phyloP scores from a whole-genome alignment of 64 coral and sea anemone species.

The Porites lutea region DNA sequence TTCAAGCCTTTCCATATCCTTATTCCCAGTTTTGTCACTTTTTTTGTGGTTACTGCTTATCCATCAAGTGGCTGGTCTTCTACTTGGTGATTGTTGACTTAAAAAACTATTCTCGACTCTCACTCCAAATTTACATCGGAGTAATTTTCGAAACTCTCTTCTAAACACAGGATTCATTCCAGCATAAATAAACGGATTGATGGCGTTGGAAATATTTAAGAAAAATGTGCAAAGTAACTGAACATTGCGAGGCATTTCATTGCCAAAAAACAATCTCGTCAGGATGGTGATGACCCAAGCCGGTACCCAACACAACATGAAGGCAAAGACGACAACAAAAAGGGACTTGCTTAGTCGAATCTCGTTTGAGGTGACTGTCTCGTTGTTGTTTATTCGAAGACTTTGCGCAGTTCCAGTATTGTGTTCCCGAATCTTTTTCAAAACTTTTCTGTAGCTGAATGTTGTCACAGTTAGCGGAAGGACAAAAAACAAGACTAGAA shows the following conservation, averaged over 20 bases:
- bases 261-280: background rate
- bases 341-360: background rate
- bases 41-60: too few species aligned
- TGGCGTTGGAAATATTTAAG: background rate
- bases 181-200: slow-evolving; percentile 2
- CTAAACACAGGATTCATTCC: background rate
- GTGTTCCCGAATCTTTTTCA: slow-evolving; percentile 1
- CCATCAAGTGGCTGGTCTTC: background rate
- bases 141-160: background rate
- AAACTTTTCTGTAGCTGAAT: background rate
- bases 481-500: background rate
- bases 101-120: background rate
- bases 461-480: slow-evolving; percentile 3
- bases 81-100: background rate
- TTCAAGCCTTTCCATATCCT: too few species aligned
- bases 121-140: background rate
- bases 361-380: background rate
- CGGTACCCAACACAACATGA: background rate
- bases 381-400: background rate
- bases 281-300: background rate
- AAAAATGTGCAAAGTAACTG: background rate
- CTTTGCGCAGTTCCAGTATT: background rate
- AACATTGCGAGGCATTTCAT: background rate
- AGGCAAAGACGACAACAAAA: background rate
- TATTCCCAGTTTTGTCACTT: too few species aligned